Base-by-base conservation (phyloP, 2,113 vertebrate genomes). In the Planiliza haematocheilus region DNA sequence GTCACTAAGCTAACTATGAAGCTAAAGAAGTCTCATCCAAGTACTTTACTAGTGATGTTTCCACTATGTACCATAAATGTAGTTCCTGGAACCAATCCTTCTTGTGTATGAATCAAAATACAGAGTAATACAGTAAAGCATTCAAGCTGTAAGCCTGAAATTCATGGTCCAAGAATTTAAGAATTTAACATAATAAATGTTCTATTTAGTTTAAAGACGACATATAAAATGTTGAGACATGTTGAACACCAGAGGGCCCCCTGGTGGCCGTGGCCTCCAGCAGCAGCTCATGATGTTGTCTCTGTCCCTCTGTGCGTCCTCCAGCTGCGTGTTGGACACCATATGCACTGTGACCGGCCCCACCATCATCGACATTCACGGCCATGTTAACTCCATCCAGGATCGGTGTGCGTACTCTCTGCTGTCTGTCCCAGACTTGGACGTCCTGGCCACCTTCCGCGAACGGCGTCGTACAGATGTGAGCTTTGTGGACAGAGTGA, bases 401-500 rank as follows among this genome's bases (percentile, higher is more conserved):
- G 69, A 72, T 7, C 55, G 62, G 10, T 79, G 76, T 20, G 14
- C 34, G 9, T 72, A 72, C 4, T 48, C 48, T 49, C 69, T 79
- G 62, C 36, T 79, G 20, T 71, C 20, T 1, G 7, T 24, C 4
- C 46, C 72, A 45, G 45, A 45, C 6, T 20, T 72, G 8, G 55
- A 61, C 2, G 7, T 79, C 17, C 14, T 49, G n/a, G 62, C 41
- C 1, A 52, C 13, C 10, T 79, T 79, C 62, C 13, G 17, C 20
- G 76, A 72, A 36, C 55, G 56, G 3, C 36, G 42, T 9, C 69
- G 56, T 55, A 67, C 42, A 55, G 62, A 79, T 1, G 41, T 79
- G 4, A 61, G 62, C 42, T 60, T 79, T 3, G 16, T 72, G 56
- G 76, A 79, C 49, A 20, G 63, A 2, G 41, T 79, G 36, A 79